These are phyloP conservation scores for Tetramorium alpestre DNA, from an alignment of 1,140 invertebrate genomes.

Conservation along the genomic window DNA sequence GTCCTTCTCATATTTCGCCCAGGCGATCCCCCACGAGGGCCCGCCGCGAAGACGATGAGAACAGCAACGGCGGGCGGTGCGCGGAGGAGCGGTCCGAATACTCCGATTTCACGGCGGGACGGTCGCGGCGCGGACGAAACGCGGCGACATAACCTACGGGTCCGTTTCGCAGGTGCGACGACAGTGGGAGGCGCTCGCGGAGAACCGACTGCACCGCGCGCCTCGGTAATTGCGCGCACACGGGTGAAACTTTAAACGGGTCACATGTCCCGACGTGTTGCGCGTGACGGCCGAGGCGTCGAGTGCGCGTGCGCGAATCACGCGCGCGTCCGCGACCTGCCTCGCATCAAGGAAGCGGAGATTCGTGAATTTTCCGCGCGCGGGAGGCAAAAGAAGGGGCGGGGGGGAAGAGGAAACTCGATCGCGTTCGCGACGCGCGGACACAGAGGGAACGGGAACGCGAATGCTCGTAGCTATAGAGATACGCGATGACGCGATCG, in stretches of 20 bases:
- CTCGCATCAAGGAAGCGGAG: no score
- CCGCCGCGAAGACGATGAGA: not conserved
- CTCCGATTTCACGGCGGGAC: not conserved
- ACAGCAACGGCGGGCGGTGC: no score
- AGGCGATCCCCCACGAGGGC: not conserved
- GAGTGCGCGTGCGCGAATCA: not conserved
- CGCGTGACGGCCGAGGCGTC: slow-evolving; percentile 13
- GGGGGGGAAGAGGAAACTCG: not conserved
- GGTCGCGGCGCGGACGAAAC: slow-evolving; percentile 23
- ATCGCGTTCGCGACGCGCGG: no score
- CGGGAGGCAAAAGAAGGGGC: no score
- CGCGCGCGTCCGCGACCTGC: no score
- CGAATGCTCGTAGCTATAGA: no score
- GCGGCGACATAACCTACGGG: slow-evolving; percentile 65
- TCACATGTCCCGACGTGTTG: slow-evolving; percentile 57
- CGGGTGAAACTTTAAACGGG: slow-evolving; percentile 66
- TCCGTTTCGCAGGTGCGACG: not conserved
- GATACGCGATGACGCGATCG: not conserved
- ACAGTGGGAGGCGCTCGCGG: not conserved
- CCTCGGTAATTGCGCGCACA: slow-evolving; percentile 20
- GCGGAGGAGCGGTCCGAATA: no score
- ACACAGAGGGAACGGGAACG: no score
- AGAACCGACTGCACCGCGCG: not conserved
- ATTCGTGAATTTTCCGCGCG: not conserved
- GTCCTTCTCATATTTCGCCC: slow-evolving; percentile 63